Percentiles rank a stretch among this genome's conserved stretches.
Conservation (phyloP, 2,113 vertebrate species). For the Lycaon pictus region DNA sequence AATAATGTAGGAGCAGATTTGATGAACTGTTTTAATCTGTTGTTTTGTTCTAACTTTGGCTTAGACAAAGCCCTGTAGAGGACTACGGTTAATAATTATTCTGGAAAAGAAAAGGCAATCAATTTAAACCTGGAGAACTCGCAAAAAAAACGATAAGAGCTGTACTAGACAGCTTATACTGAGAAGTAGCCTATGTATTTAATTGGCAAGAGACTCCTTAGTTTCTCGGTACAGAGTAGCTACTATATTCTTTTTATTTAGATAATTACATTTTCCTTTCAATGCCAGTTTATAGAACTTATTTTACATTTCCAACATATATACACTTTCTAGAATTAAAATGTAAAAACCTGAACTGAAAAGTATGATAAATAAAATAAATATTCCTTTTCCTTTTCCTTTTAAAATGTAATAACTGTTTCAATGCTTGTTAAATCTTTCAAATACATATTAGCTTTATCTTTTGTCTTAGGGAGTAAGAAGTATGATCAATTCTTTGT, state of each 20-base stretch:
- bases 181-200: background rate
- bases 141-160: background rate
- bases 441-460: conserved; percentile 15
- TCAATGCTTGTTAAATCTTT: background rate
- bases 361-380: background rate
- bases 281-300: background rate
- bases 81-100: background rate
- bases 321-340: background rate
- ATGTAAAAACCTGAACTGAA: background rate
- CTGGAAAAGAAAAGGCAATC: background rate
- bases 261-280: background rate
- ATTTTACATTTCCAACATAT: conserved; percentile 17
- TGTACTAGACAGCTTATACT: background rate
- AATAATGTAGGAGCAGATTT: background rate
- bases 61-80: background rate
- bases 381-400: background rate
- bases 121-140: conserved; percentile 1
- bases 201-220: background rate
- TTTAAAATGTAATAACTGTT: background rate
- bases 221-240: background rate
- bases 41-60: background rate
- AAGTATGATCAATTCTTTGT: background rate
- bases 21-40: background rate
- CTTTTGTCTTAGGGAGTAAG: background rate
- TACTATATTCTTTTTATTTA: background rate